Conservation (phyloP, 2,797 vertebrate genomes). For the Coreius guichenoti region DNA sequence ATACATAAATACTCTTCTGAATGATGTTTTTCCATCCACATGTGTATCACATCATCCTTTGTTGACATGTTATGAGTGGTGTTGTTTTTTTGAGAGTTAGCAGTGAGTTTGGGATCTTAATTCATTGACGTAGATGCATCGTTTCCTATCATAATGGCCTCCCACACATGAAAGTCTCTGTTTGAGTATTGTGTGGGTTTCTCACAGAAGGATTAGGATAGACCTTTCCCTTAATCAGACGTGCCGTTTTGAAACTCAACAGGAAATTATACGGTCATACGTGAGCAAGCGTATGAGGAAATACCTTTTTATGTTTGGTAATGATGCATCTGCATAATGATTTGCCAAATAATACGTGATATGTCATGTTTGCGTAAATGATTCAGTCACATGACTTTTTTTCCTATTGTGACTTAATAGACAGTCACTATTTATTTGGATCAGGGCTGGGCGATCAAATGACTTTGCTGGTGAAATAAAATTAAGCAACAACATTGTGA, state of each 20-base stretch:
- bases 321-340: neutral
- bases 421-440: neutral
- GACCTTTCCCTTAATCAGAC: neutral
- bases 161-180: constrained; percentile 2
- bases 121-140: neutral
- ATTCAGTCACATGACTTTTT: neutral
- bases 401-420: neutral
- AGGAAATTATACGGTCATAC: neutral
- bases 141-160: neutral
- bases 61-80: neutral
- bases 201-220: neutral
- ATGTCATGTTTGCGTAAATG: constrained; percentile 35
- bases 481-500: neutral
- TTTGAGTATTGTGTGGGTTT: constrained; percentile 13
- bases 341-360: neutral
- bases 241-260: neutral
- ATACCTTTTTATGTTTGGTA: neutral
- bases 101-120: neutral
- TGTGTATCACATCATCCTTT: neutral
- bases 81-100: neutral
- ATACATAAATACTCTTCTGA: constrained; percentile 52
- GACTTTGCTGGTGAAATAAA: neutral
- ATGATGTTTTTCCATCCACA: constrained; percentile 1
- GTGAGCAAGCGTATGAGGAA: neutral
- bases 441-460: neutral